Base-by-base conservation (phyloP, 2,797 vertebrate species). In the Pachyuromys duprasi region DNA sequence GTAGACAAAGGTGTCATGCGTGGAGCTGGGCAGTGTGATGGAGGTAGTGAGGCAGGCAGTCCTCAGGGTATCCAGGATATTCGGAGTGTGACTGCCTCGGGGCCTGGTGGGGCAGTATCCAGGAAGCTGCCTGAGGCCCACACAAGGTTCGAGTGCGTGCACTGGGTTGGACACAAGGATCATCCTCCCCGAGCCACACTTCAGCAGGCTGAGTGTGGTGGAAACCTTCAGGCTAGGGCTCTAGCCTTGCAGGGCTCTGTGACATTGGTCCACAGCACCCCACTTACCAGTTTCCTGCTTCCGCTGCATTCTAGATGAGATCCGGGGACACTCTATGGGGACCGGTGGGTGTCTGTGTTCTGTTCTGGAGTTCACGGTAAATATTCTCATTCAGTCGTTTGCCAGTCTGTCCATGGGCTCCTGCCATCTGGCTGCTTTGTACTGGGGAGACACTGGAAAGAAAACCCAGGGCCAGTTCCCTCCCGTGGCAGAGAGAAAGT, bases 291-390 rank as follows among this genome's bases (percentile, higher is more conserved):
- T 26, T 39, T 81, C 67, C 69, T 69, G 36, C 72, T 55, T 82
- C 89, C 86, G 31, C 76, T 67, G 22, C 45, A 13, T 86, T 79
- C 62, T 18, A 78, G 70, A 79, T 0, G 1, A 75, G 70, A 76
- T 86, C 45, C 18, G 9, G 83, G 86, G 83, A 94, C 62, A 88
- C 67, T 94, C n/a, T 94, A 70, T 4, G 36, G 88, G 53, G 88
- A 49, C 72, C 63, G 33, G 79, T 96, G 93, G 96, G 90, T 89
- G 90, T 97, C 96, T 95, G 36, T 96, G 28, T 88, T 96, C 93
- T 93, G 78, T 95, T 97, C 90, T 96, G 63, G 92, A 88, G 94
- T 96, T 96, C 78, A 78, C 8, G 33, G 70, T 79, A 95, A 97
- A 95, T 95, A 91, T 96, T 95, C 96, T 91, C 86, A 79, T 83